A percentile compares a stretch with the other conserved stretches of the same genome.
Conservation (phyloP, 1,140 invertebrate genomes). For the Bombus soroeensis region DNA sequence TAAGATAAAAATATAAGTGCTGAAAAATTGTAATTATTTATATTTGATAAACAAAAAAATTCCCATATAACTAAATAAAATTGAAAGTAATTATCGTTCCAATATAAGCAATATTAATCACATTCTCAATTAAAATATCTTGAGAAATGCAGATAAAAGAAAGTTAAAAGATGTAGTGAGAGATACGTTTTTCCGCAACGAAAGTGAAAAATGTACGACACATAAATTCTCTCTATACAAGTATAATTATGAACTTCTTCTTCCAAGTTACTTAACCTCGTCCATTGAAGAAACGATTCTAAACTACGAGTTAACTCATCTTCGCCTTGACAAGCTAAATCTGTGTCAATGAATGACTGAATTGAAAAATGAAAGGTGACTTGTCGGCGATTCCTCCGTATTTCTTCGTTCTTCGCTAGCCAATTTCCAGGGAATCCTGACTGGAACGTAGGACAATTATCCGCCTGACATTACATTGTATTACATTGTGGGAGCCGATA, state of each 20-base stretch:
- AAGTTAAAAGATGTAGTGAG: not conserved
- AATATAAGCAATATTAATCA: too few species aligned
- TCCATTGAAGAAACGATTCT: not conserved
- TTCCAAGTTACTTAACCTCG: too few species aligned
- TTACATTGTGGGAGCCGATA: conserved; percentile 24
- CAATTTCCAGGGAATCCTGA: conserved; percentile 28
- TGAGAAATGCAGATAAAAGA: not conserved
- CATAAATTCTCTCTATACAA: not conserved
- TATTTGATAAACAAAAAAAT: not conserved
- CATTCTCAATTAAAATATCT: too few species aligned
- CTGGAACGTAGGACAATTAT: conserved; percentile 33
- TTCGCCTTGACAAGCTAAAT: not conserved
- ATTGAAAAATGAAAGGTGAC: conserved; percentile 31
- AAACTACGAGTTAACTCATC: not conserved
- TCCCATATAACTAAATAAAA: not conserved
- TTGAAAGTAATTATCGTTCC: too few species aligned
- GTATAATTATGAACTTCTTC: not conserved
- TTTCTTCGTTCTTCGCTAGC: too few species aligned
- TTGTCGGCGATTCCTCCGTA: not conserved
- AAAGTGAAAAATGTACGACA: not conserved
- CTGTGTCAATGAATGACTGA: conserved; percentile 17
- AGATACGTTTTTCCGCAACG: not conserved
- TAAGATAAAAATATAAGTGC: too few species aligned
- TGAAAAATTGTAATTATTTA: not conserved
- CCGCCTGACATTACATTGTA: conserved; percentile 20